Base-by-base conservation (phyloP, 2,888 invertebrate species). In the Machimus atricapillus region DNA sequence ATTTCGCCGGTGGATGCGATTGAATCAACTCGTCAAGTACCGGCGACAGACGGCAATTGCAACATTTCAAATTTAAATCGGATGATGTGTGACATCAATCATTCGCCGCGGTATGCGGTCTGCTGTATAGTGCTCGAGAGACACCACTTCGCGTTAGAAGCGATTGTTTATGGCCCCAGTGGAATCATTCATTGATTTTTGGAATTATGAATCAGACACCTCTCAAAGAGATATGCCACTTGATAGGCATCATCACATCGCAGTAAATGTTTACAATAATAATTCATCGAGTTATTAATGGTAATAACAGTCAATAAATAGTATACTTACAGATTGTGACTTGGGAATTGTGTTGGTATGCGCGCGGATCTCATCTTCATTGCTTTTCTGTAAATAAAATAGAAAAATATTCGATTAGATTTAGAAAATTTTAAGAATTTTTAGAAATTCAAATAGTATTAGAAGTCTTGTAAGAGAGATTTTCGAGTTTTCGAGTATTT, bases 251-350 rank as follows among this genome's bases (percentile, higher is more conserved):
- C 52, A n/a, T 52, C n/a, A 6, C 52, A n/a, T 52, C n/a, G 5
- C 16, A 52, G n/a, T 7, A 4, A n/a, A 52, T 52, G n/a, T 52
- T 52, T 52, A 16, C 6, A n/a, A 52, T n/a, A 52, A 52, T 7
- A 52, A 52, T 19, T 52, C 5, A 7, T 5, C n/a, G 16, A n/a
- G n/a, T 52, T n/a, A 52, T 52, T 52, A 52, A 52, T 19, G 52
- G 7, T 52, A 52, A 52, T 52, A 52, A 8, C 52, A 52, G 4
- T 0, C n/a, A 52, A 37, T 16, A 40, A 40, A 2, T n/a, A 76
- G n/a, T n/a, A 74, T 14, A 89, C 90, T 89, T 88, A 90, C 90
- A 79, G 89, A 85, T 88, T 89, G 89, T 87, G 89, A 89, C 79
- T 89, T 90, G 87, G 89, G 89, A 87, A 89, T 89, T 74, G 88